Percentiles rank a stretch among this genome's conserved stretches.
Conservation (phyloP, 2,797 vertebrate genomes). For the Scleropages formosus region DNA sequence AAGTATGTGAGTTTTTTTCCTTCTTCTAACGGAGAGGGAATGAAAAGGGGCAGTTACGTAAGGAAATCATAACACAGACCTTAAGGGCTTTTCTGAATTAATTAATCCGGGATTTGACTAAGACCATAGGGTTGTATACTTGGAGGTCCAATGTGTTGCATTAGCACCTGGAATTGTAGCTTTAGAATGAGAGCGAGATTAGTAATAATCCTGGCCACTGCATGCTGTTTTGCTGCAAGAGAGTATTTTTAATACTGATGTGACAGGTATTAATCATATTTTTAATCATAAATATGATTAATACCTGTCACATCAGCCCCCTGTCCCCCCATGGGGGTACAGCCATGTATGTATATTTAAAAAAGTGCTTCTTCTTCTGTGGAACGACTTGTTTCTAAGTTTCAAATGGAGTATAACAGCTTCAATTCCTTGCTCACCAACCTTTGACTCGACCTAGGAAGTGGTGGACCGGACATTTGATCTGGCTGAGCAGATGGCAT, state of each 20-base stretch:
- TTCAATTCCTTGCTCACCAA: no score
- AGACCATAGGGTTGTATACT: conserved; percentile 1
- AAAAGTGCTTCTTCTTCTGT: background rate
- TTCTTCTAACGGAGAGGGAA: background rate
- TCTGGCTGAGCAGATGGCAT: no score
- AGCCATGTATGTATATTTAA: background rate
- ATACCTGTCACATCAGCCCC: background rate
- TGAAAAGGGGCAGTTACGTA: background rate
- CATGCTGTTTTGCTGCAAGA: no score
- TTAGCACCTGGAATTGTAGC: background rate
- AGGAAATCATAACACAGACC: conserved; percentile 1
- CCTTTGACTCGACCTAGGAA: no score
- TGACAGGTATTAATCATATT: no score
- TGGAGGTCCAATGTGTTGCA: background rate
- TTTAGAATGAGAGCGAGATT: conserved; percentile 13
- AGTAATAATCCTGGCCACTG: background rate
- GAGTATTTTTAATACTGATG: background rate
- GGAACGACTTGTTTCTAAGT: background rate
- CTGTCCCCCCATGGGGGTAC: background rate
- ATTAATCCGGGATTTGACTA: conserved; percentile 28
- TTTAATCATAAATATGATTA: background rate
- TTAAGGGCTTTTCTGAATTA: conserved; percentile 15
- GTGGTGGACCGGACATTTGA: no score
- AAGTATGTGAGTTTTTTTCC: background rate
- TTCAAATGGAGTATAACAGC: no score